Evolutionary conservation across 1,140 invertebrate species (phyloP), one percentile per base, ranked within the genome.

Genomic region (Helicorthomorpha holstii): DNA sequence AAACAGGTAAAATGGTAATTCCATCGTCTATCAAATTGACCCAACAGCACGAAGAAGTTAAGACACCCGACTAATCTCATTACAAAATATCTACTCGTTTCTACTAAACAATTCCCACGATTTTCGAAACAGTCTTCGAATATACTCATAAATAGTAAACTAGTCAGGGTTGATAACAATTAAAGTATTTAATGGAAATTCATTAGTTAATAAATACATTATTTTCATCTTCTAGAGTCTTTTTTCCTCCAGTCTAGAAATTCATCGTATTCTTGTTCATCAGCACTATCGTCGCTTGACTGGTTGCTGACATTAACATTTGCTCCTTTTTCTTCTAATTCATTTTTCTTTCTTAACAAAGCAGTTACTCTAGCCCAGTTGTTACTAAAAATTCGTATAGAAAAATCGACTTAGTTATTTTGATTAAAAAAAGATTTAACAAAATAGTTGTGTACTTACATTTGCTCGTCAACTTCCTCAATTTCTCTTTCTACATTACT

Each of bases 401-500:
- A 45, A 19, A 25, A 46, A 42, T 34, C 29, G 42, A 12, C 29
- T 48, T 27, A 49, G 22, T 26, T 34, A 34, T 7, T 34, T 34
- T 34, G 16, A 16, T 34, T 7, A 16, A 23, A 41, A 41, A 23
- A n/a, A 27, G 23, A 41, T 27, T 3, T 49, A 3, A 10, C 50
- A 48, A 26, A 43, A 4, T 42, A 26, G 71, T 82, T 19, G 44
- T 19, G 21, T 4, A 63, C 66, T 63, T 60, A 68, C 58, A 94
- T 82, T 73, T 94, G 89, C 70, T 94, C 90, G 67, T 95, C 89
- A 58, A 94, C 89, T 74, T 93, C 86, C 61, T 90, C 84, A 47
- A 93, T 78, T 64, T 93, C 85, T 59, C 89, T 70, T 62, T 90
- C 85, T 26, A 79, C 78, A 27, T 83, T 89, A 2, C 85, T 79